Percentiles rank a stretch among this genome's conserved stretches.
Evolutionary conservation across 2,888 invertebrate genomes (phyloP).

Genomic region (Chesias legatella): DNA sequence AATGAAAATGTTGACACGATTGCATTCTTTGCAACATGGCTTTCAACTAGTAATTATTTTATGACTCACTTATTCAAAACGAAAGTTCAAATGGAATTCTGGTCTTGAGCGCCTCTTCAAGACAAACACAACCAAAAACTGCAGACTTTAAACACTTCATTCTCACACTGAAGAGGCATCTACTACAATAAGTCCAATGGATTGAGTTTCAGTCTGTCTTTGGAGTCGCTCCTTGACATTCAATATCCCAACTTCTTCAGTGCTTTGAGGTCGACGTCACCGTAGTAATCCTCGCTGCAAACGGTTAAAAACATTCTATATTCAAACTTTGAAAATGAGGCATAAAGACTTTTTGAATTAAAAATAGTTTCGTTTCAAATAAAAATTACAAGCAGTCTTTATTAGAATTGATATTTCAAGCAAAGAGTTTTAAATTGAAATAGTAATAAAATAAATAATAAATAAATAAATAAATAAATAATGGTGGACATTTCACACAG

Average conservation of each 20-base stretch:
- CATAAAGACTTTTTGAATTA: no score
- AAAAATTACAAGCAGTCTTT: no score
- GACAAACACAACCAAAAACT: slow-evolving; percentile 34
- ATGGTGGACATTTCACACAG: no score
- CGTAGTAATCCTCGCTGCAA: slow-evolving; percentile 94
- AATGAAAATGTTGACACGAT: no score
- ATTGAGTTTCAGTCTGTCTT: slow-evolving; percentile 72
- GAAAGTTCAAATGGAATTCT: slow-evolving; percentile 30
- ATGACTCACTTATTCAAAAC: slow-evolving; percentile 16
- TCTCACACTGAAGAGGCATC: slow-evolving; percentile 17
- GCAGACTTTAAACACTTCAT: slow-evolving; percentile 19
- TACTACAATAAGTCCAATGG: slow-evolving; percentile 57
- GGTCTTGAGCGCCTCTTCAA: slow-evolving; percentile 62
- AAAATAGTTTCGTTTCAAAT: no score
- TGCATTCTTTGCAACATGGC: neutral
- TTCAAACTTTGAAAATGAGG: slow-evolving; percentile 1
- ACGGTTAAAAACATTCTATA: slow-evolving; percentile 25
- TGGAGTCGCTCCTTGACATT: slow-evolving; percentile 75
- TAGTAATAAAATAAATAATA: no score
- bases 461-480: no score
- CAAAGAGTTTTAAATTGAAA: no score
- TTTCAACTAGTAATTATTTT: slow-evolving; percentile 1
- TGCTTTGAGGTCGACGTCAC: slow-evolving; percentile 93
- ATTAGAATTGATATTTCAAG: no score
- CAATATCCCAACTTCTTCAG: slow-evolving; percentile 90